phyloP scores from a whole-genome alignment of 2,888 invertebrate genomes.

The Stictocephala bisonia region DNA sequence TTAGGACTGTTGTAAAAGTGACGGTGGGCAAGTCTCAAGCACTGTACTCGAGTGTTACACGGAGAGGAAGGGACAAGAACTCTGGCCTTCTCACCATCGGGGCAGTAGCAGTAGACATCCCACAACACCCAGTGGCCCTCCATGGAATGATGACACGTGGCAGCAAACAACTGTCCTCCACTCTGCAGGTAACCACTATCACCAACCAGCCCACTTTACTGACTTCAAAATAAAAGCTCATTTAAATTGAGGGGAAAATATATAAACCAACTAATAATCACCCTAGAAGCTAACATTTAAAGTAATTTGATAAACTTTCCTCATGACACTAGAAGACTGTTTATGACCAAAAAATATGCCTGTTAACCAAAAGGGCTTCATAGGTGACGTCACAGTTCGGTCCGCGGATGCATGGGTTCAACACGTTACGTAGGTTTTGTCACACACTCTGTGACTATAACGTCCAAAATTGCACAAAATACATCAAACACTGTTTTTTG shows the following conservation, averaged over 20 bases:
- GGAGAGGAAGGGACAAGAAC: constrained; percentile 81
- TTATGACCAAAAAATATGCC: too few relatives aligned
- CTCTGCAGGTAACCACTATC: constrained; percentile 75
- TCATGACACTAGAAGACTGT: too few relatives aligned
- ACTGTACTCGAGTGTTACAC: constrained; percentile 86
- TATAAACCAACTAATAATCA: too few relatives aligned
- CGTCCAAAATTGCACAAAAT: too few relatives aligned
- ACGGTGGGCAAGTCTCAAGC: constrained; percentile 93
- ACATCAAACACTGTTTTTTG: too few relatives aligned
- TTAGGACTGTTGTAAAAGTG: constrained; percentile 91
- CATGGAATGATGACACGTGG: constrained; percentile 99
- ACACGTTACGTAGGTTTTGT: too few relatives aligned
- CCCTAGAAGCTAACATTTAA: neutral
- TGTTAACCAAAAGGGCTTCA: too few relatives aligned
- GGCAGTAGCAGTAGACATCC: constrained; percentile 92
- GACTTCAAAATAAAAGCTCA: neutral
- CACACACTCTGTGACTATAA: too few relatives aligned
- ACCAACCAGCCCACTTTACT: neutral
- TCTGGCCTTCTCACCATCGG: constrained; percentile 87
- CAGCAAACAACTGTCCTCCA: constrained; percentile 91
- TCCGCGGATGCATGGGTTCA: too few relatives aligned
- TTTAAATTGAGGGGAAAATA: too few relatives aligned
- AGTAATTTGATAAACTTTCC: neutral
- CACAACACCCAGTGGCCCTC: constrained; percentile 97
- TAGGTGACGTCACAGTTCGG: too few relatives aligned